Evolutionary conservation across 1,140 invertebrate genomes (phyloP), one percentile per base, ranked within the genome.

Genomic region (Camponotus pennsylvanicus): DNA sequence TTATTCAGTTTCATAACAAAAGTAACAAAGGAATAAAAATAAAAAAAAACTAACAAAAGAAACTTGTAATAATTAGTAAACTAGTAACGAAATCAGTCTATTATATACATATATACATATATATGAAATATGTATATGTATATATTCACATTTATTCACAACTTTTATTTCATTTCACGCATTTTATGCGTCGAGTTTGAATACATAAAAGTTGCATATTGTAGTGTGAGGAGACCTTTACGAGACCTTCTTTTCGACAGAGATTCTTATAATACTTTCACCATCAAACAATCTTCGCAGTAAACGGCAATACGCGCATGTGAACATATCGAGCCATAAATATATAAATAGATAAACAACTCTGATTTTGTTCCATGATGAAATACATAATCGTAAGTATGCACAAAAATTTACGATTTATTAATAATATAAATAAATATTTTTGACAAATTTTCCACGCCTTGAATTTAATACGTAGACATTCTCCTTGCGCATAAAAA

Each of bases 211-310:
- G 8, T 18, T 42, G 13, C 21, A 42, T 27, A 27, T 63, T 34
- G 15, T 52, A 34, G 37, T 88, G 64, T 88, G 87, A 37, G 71
- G 52, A 49, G 42, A 64, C 27, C 67, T 82, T 69, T 82, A 90
- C 64, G 63, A 52, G 80, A 40, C 85, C 87, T 89, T 66, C 78
- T 87, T 90, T 86, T 87, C 87, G 37, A 86, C 34, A 83, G 40
- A 6, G 63, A 88, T 86, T 86, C 88, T 91, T 88, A 88, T 85
- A 76, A 91, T 87, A 91, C 90, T 91, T 91, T 91, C 90, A 91
- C 90, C 63, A 37, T 34, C 40, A 18, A 40, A 64, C 52, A 77
- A 61, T 80, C 27, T 52, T 76, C 49, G 71, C 90, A 91, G 90
- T 91, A 77, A 61, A 84, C 80, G n/a, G 27, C 42, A 57, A 75